These are phyloP conservation scores for Rhynchonycteris naso DNA, from an alignment of 2,797 vertebrate genomes.

Conservation along the genomic window DNA sequence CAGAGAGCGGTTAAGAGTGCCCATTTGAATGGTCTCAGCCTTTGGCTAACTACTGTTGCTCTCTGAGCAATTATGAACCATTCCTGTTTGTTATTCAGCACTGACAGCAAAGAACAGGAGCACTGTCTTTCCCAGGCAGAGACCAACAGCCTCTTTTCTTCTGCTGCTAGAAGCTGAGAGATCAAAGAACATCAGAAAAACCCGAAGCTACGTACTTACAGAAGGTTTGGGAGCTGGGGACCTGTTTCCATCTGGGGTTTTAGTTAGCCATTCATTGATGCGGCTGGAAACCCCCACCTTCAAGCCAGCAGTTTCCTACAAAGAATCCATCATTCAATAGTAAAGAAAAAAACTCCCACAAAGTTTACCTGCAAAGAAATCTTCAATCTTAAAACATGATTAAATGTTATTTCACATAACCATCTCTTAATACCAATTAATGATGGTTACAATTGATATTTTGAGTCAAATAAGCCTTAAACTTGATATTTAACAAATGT, in stretches of 20 bases:
- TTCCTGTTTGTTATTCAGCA: background rate
- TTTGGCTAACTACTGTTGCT: background rate
- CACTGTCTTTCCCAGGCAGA: background rate
- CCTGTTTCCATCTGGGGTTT: conserved; percentile 96
- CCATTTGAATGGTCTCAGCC: background rate
- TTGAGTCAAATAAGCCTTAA: background rate
- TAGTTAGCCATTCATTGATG: conserved; percentile 99
- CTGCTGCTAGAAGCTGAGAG: background rate
- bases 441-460: background rate
- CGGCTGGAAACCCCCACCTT: conserved; percentile 98
- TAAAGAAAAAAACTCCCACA: background rate
- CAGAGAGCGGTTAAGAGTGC: background rate
- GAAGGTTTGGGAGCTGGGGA: conserved; percentile 92
- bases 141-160: background rate
- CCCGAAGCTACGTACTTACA: conserved; percentile 89
- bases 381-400: background rate
- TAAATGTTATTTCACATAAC: background rate
- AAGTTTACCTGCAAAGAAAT: background rate
- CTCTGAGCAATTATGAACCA: background rate
- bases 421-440: background rate
- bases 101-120: background rate
- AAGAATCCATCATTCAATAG: conserved; percentile 28
- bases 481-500: background rate
- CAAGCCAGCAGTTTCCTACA: conserved; percentile 97
- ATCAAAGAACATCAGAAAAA: conserved; percentile 25